These are phyloP conservation scores for Rhagophthalmus giganteus DNA, from an alignment of 2,888 invertebrate species.

Conservation along the genomic window DNA sequence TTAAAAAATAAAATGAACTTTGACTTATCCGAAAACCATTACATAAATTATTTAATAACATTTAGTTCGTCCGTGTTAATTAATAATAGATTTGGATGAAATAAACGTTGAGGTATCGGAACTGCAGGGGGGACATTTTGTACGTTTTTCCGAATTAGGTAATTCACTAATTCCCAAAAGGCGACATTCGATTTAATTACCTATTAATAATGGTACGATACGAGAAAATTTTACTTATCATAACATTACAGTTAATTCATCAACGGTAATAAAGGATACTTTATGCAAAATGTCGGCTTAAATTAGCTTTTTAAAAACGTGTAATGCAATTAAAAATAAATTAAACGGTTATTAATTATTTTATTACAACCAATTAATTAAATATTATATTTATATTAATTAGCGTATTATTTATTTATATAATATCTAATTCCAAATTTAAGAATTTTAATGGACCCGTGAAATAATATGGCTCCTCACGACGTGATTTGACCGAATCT, in stretches of 20 bases:
- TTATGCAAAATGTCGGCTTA: no score
- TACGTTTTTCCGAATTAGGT: no score
- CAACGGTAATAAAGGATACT: no score
- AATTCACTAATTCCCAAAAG: no score
- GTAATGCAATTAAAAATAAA: not conserved
- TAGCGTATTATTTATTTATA: not conserved
- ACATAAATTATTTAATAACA: slow-evolving; percentile 6
- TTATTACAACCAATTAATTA: not conserved
- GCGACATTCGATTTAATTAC: no score
- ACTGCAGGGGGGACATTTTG: not conserved
- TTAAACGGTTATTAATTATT: not conserved
- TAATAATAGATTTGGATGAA: not conserved
- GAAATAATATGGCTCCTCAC: not conserved
- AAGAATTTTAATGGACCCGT: no score
- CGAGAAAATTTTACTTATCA: no score
- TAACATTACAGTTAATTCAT: no score
- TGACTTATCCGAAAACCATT: slow-evolving; percentile 3
- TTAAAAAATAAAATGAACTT: slow-evolving; percentile 1
- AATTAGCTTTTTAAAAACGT: no score
- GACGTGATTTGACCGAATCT: not conserved
- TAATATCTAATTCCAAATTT: not conserved
- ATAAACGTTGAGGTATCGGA: not conserved
- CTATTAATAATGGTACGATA: no score
- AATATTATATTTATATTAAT: not conserved
- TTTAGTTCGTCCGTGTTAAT: not conserved